These are phyloP conservation scores for Parnassius orleans DNA, from an alignment of 2,888 invertebrate species.

Conservation along the genomic window DNA sequence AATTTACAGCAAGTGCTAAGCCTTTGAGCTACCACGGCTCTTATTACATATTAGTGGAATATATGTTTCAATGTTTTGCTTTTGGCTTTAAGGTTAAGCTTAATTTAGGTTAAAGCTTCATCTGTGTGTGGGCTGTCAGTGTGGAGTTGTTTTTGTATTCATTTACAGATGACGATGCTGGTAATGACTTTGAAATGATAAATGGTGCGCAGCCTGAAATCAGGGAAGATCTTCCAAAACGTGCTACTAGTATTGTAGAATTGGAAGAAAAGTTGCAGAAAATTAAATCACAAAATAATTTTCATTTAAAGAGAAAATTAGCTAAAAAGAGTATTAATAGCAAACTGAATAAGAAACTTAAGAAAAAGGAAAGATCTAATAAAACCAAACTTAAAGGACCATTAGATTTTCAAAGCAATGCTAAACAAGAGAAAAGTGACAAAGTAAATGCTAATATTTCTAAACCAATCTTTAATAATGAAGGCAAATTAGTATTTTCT, in stretches of 20 bases:
- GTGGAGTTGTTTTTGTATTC: conserved; percentile 13
- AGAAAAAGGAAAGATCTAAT: conserved; percentile 77
- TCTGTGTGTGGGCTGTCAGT: no score
- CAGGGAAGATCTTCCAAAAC: conserved; percentile 54
- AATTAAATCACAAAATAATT: conserved; percentile 82
- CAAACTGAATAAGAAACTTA: conserved; percentile 84
- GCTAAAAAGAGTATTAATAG: conserved; percentile 85
- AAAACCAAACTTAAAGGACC: conserved; percentile 47
- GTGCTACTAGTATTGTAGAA: conserved; percentile 83
- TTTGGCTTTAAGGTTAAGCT: no score
- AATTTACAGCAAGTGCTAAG: no score
- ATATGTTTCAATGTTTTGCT: no score
- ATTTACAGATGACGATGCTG: conserved; percentile 60
- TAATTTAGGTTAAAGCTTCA: no score
- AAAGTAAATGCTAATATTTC: conserved; percentile 63
- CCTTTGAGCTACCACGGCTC: no score
- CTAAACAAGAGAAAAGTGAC: conserved; percentile 37
- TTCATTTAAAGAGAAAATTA: conserved; percentile 84
- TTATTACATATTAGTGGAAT: no score
- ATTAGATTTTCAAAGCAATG: conserved; percentile 28
- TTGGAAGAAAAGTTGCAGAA: conserved; percentile 83
- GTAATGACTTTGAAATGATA: conserved; percentile 59
- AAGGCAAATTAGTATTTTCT: conserved; percentile 93
- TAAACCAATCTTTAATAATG: conserved; percentile 90
- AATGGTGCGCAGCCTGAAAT: conserved; percentile 46